Evolutionary conservation across 2,888 invertebrate genomes (phyloP).

Genomic region (Rhyacophila evoluta): DNA sequence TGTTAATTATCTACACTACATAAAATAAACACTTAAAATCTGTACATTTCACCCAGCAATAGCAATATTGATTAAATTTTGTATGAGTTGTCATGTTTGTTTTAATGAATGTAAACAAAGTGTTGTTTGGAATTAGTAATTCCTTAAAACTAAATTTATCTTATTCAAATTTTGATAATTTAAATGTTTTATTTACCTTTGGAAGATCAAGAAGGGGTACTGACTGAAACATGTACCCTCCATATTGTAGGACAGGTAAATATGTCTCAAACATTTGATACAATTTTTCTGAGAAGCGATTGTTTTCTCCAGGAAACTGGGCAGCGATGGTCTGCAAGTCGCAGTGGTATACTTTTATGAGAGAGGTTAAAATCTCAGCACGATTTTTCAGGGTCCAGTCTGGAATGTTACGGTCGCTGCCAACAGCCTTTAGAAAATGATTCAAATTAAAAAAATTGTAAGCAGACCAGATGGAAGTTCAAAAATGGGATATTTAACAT

Average conservation of each 20-base stretch:
- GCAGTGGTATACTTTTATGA: constrained; percentile 87
- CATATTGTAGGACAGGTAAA: constrained; percentile 85
- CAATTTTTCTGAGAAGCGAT: constrained; percentile 78
- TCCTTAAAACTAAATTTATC: too few species aligned
- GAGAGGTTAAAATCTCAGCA: constrained; percentile 79
- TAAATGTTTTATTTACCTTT: constrained; percentile 70
- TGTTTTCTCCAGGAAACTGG: constrained; percentile 68
- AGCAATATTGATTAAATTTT: too few species aligned
- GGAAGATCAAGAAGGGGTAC: constrained; percentile 85
- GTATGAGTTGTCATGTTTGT: too few species aligned
- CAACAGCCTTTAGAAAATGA: constrained; percentile 77
- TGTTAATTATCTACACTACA: too few species aligned
- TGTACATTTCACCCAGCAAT: too few species aligned
- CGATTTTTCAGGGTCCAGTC: constrained; percentile 85
- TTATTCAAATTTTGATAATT: too few species aligned
- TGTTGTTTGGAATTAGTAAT: too few species aligned
- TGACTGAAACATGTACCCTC: constrained; percentile 86
- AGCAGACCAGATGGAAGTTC: not conserved
- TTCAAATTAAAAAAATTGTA: not conserved
- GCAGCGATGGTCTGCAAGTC: constrained; percentile 80
- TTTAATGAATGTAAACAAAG: too few species aligned
- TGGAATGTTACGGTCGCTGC: constrained; percentile 87
- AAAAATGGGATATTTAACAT: too few species aligned
- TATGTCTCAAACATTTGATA: constrained; percentile 92
- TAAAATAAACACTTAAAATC: too few species aligned